These are phyloP conservation scores for Leptinotarsa juncta DNA, from an alignment of 2,888 invertebrate species.

Conservation along the genomic window DNA sequence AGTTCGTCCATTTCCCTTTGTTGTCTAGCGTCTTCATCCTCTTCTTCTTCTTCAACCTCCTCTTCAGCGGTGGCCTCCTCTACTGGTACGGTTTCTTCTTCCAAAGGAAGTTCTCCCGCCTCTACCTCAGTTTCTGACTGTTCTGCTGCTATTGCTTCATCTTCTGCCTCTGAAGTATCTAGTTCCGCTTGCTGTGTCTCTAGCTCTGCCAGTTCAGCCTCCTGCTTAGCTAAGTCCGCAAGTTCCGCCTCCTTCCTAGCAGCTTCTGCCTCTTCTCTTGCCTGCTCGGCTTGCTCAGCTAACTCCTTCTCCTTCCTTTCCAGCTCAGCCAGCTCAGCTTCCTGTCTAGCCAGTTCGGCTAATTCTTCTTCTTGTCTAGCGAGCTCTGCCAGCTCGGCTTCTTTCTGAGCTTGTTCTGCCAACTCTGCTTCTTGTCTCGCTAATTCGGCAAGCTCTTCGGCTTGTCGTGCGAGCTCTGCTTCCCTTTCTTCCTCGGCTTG, in stretches of 20 bases:
- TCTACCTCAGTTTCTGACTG: constrained; percentile 60
- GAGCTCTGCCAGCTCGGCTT: constrained; percentile 69
- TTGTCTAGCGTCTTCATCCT: constrained; percentile 40
- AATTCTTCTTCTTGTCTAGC: constrained; percentile 72
- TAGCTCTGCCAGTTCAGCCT: constrained; percentile 58
- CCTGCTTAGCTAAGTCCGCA: constrained; percentile 60
- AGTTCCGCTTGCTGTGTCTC: constrained; percentile 57
- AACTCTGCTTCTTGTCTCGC: constrained; percentile 74
- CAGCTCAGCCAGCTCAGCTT: constrained; percentile 65
- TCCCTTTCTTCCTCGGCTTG: constrained; percentile 75
- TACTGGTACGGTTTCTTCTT: constrained; percentile 66
- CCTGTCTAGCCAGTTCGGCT: constrained; percentile 68
- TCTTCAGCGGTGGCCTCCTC: constrained; percentile 67
- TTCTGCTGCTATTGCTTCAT: constrained; percentile 53
- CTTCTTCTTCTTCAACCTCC: constrained; percentile 61
- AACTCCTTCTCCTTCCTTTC: constrained; percentile 72
- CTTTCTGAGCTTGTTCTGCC: constrained; percentile 70
- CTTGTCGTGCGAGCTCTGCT: constrained; percentile 76
- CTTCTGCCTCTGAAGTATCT: constrained; percentile 57
- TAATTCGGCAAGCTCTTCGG: constrained; percentile 65
- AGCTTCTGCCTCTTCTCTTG: constrained; percentile 71
- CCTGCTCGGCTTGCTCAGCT: constrained; percentile 73
- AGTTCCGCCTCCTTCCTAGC: constrained; percentile 69
- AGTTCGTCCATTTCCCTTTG: constrained; percentile 46
- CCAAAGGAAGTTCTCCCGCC: constrained; percentile 65